Percentiles rank a stretch among this genome's conserved stretches.
Evolutionary conservation across 2,113 vertebrate species (phyloP).

Genomic region (Triplophysa dalaica): DNA sequence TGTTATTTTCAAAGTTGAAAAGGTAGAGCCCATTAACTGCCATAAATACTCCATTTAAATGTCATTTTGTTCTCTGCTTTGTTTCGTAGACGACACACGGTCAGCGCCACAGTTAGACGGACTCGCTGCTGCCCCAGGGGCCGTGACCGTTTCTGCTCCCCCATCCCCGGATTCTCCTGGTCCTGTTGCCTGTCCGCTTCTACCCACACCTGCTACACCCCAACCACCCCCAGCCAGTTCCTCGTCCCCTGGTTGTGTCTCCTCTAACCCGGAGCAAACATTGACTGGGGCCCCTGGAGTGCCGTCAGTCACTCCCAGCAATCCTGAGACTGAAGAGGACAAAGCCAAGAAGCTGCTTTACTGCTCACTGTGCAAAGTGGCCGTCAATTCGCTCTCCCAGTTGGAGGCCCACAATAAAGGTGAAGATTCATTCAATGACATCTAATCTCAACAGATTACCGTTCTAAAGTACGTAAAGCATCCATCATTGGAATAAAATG

Average conservation of each 20-base stretch:
- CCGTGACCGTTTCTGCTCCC: constrained; percentile 56
- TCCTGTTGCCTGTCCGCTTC: constrained; percentile 61
- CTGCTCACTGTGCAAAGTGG: constrained; percentile 91
- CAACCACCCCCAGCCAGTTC: constrained; percentile 61
- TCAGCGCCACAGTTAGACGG: constrained; percentile 65
- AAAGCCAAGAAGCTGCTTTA: constrained; percentile 89
- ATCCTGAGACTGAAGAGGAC: constrained; percentile 83
- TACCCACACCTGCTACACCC: constrained; percentile 60
- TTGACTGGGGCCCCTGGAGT: constrained; percentile 49
- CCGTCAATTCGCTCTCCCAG: constrained; percentile 90
- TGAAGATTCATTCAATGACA: constrained; percentile 50
- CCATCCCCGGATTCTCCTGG: constrained; percentile 69
- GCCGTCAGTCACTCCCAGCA: constrained; percentile 59
- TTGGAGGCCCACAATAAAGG: constrained; percentile 96
- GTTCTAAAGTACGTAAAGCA: background rate
- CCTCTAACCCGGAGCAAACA: constrained; percentile 61
- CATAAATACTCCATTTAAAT: constrained; percentile 40
- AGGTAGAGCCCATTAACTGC: constrained; percentile 15
- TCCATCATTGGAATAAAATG: background rate
- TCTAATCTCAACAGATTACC: background rate
- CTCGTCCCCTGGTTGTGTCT: constrained; percentile 66
- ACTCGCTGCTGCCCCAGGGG: constrained; percentile 58
- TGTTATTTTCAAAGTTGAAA: constrained; percentile 44
- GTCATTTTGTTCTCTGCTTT: constrained; percentile 6
- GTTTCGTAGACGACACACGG: constrained; percentile 66